phyloP scores from a whole-genome alignment of 2,113 vertebrate genomes.

The Macquaria australasica region DNA sequence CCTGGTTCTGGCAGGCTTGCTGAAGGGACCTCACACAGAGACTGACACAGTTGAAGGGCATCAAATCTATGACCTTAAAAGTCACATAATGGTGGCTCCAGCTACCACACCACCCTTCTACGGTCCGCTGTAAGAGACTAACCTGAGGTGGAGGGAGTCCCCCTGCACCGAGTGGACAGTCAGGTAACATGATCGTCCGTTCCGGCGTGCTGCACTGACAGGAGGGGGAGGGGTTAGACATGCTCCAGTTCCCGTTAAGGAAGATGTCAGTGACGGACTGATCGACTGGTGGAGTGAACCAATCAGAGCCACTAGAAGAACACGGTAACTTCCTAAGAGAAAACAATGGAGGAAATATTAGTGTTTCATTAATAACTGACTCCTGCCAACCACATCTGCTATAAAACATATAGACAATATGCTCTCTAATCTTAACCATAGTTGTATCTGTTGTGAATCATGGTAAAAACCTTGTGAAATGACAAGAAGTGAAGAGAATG shows the following conservation, averaged over 20 bases:
- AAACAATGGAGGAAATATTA: background rate
- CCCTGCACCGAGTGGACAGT: constrained; percentile 91
- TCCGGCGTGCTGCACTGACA: constrained; percentile 92
- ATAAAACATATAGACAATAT: background rate
- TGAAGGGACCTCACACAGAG: background rate
- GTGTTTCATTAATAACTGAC: background rate
- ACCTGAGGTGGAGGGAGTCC: constrained; percentile 95
- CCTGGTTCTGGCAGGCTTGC: background rate
- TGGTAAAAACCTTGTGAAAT: too few species aligned
- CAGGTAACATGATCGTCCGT: constrained; percentile 91
- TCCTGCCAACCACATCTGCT: background rate
- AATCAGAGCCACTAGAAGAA: constrained; percentile 75
- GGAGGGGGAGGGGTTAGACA: constrained; percentile 93
- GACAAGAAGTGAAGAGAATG: background rate
- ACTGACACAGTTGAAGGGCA: background rate
- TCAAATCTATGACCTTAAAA: background rate
- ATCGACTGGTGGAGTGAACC: constrained; percentile 88
- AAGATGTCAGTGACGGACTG: constrained; percentile 88
- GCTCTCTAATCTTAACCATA: background rate
- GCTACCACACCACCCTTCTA: background rate
- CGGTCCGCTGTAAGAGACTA: background rate
- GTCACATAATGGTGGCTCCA: background rate
- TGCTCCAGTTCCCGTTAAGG: constrained; percentile 93
- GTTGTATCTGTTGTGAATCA: background rate
- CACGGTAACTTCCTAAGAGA: constrained; percentile 78